Evolutionary conservation across 2,888 invertebrate species (phyloP), one percentile per base, ranked within the genome.

Genomic region (Pteria penguin): DNA sequence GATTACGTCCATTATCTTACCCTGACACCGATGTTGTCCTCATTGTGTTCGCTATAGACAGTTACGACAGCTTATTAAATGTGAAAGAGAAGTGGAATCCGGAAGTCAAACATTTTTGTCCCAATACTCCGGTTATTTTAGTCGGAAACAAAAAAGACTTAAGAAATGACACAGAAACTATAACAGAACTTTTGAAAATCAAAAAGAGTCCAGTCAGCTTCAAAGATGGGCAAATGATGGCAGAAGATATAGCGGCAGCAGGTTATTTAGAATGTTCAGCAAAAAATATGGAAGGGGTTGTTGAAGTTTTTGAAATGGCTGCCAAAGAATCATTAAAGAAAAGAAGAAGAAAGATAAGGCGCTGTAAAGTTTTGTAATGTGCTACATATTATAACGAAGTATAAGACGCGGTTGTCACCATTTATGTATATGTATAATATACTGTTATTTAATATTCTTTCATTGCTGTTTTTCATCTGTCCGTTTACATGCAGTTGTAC

Each of bases 71-170:
- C n/a, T 29, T 70, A 29, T n/a, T 36, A 32, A 70, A 70, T 26
- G 60, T 70, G 11, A 24, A 36, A 33, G 60, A 58, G 8, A 70
- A 70, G 54, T 70, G 70, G 70, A 27, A 31, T 31, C 70, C 70
- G 18, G 70, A 70, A 60, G 61, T 70, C 33, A 70, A 27, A 45
- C 61, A 70, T 45, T 70, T 70, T 29, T 70, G 70, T 61, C 70
- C 70, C 14, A 70, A 45, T 14, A 60, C 60, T 14, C 70, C 70
- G 26, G 36, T 70, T 36, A 60, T 70, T 45, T 36, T 70, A 24
- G 70, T 70, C n/a, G 70, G 60, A 4, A 70, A 58, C n/a, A 70
- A 70, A 70, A 70, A 33, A 29, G 70, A 70, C 60, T 33, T 36
- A 11, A 58, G 70, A 18, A 61, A 32, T 61, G 70, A 70, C 29